A percentile compares a stretch with the other conserved stretches of the same genome.
Conservation (phyloP, 2,888 invertebrate species). For the Epinotia ramella region DNA sequence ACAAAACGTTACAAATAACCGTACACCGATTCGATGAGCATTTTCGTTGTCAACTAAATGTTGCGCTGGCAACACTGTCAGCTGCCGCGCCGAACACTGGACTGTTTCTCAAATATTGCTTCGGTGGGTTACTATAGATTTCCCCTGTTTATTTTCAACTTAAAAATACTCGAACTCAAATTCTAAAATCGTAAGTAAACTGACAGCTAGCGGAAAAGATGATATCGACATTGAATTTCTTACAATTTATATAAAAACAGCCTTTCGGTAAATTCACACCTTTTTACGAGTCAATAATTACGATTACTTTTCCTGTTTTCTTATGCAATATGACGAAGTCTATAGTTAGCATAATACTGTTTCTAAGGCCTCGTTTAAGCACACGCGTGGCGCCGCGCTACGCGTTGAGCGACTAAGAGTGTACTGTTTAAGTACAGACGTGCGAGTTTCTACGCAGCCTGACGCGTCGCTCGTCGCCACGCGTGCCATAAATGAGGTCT, state of each 20-base stretch:
- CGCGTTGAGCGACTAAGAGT: too few relatives aligned
- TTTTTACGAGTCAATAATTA: too few relatives aligned
- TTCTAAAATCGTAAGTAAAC: too few relatives aligned
- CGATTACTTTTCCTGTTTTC: background rate
- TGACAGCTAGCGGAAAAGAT: too few relatives aligned
- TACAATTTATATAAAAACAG: too few relatives aligned
- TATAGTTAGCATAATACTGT: background rate
- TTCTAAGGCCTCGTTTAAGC: background rate
- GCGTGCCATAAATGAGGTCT: background rate
- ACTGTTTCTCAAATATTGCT: background rate
- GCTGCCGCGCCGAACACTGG: background rate
- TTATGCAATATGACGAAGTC: background rate
- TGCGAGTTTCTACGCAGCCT: background rate
- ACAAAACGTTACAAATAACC: conserved; percentile 47
- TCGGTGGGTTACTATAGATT: too few relatives aligned
- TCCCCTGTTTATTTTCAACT: too few relatives aligned
- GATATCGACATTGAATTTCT: too few relatives aligned
- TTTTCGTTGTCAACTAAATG: conserved; percentile 55
- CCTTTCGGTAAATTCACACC: too few relatives aligned
- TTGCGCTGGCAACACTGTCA: conserved; percentile 5
- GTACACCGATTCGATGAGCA: conserved; percentile 63
- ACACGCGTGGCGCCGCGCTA: background rate
- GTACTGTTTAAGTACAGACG: background rate
- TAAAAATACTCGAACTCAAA: too few relatives aligned
- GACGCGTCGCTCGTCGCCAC: background rate